Conservation (phyloP, 2,113 vertebrate genomes). For the Lepus timidus region DNA sequence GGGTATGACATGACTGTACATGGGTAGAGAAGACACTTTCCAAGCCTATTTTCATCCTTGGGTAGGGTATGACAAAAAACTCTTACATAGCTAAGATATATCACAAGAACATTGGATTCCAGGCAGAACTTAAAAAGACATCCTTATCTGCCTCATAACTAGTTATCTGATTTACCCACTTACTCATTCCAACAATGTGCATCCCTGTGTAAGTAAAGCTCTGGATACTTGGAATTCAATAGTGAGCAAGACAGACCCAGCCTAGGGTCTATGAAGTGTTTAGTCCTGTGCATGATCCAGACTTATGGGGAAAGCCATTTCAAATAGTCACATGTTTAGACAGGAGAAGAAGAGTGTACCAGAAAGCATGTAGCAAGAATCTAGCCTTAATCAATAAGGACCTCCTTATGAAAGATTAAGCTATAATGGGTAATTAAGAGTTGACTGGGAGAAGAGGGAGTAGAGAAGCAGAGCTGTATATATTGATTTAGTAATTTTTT, state of each 20-base stretch:
- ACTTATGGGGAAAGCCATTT: not conserved
- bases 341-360: not conserved
- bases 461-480: not conserved
- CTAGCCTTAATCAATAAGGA: not conserved
- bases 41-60: not conserved
- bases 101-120: not conserved
- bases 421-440: not conserved
- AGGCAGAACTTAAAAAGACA: not conserved
- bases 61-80: not conserved
- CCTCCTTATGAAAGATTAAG: not conserved
- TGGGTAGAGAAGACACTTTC: not conserved
- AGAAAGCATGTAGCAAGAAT: not conserved
- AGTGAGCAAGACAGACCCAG: not conserved
- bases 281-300: not conserved
- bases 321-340: not conserved
- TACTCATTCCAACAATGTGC: not conserved
- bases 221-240: not conserved
- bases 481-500: not conserved
- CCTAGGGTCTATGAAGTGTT: not conserved
- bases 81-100: not conserved
- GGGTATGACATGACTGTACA: not conserved
- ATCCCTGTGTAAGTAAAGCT: not conserved
- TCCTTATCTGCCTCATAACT: not conserved
- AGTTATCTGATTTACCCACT: not conserved
- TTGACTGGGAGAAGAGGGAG: not conserved